Evolutionary conservation across 2,888 invertebrate genomes (phyloP).

Genomic region (Drosophila nr. perissopoda): DNA sequence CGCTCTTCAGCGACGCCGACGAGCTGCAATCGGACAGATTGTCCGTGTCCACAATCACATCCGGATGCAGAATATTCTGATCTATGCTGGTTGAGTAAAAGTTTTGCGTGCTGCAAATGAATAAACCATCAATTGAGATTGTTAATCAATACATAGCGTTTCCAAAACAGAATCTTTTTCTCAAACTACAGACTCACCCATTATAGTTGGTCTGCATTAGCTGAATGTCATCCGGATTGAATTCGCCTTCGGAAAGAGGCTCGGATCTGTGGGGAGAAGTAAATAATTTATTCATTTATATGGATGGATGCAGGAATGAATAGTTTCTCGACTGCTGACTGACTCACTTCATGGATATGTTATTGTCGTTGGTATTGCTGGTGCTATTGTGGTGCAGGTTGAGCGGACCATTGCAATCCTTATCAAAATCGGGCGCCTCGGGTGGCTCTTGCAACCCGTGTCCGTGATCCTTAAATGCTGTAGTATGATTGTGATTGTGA

Average conservation of each 20-base stretch:
- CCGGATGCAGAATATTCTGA: slow-evolving; percentile 84
- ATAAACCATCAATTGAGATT: background rate
- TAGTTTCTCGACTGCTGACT: background rate
- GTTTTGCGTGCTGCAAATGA: slow-evolving; percentile 79
- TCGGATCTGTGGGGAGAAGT: slow-evolving; percentile 74
- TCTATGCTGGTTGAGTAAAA: slow-evolving; percentile 83
- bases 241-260: slow-evolving; percentile 83
- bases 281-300: background rate
- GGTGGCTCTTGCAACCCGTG: slow-evolving; percentile 61
- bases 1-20: slow-evolving; percentile 74
- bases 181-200: slow-evolving; percentile 70
- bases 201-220: slow-evolving; percentile 84
- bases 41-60: slow-evolving; percentile 85
- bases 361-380: slow-evolving; percentile 70
- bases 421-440: slow-evolving; percentile 66
- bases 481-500: slow-evolving; percentile 46
- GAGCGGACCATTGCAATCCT: slow-evolving; percentile 81
- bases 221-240: slow-evolving; percentile 84
- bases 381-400: slow-evolving; percentile 72
- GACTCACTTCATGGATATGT: slow-evolving; percentile 82
- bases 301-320: background rate
- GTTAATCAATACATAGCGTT: background rate
- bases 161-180: too few relatives aligned
- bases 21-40: slow-evolving; percentile 83
- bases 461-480: slow-evolving; percentile 48